Base-by-base conservation (phyloP, 1,140 invertebrate species). In the Brachionus plicatilis region DNA sequence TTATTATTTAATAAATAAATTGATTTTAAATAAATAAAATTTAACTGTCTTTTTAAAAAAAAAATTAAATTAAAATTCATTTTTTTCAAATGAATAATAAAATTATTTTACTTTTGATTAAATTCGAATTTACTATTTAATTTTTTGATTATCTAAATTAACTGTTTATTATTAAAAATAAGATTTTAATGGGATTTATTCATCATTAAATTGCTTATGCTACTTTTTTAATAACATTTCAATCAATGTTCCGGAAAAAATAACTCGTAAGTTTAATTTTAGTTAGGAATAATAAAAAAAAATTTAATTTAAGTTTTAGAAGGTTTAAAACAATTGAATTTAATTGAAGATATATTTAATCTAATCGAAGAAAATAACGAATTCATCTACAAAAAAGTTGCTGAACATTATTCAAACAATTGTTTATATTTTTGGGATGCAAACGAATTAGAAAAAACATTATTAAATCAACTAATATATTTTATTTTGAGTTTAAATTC, bases 401-500 rank as follows among this genome's bases (percentile, higher is more conserved):
- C 2, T 56, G 9, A 37, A 33, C 3, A 8, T 27, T 50, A 33
- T 78, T 14, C 20, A 47, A 33, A 37, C 17, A 56, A n/a, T 56
- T 9, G 8, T 53, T 56, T 17, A 9, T 60, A 60, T 60, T 60
- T 60, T 20, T 9, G 8, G 17, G 17, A 60, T 17, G 9, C 9
- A 20, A 60, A 60, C 1, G 20, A 60, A 60, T 20, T 9, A 0
- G 41, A 75, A 17, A 20, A n/a, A 43, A 24, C 41, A 27, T 6
- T 76, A 12, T 27, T 76, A n/a, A 56, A 82, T 60, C 37, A 65
- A 8, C 17, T 82, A 29, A 65, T 82, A 37, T 5, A 27, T 29
- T 82, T 82, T 60, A 41, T 33, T 4, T 17, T 82, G 17, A 68
- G 53, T 37, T 11, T 82, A 41, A 82, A 82, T 45, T 65, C 24